Conservation (phyloP, 2,888 invertebrate species). For the Limnephilus lunatus region DNA sequence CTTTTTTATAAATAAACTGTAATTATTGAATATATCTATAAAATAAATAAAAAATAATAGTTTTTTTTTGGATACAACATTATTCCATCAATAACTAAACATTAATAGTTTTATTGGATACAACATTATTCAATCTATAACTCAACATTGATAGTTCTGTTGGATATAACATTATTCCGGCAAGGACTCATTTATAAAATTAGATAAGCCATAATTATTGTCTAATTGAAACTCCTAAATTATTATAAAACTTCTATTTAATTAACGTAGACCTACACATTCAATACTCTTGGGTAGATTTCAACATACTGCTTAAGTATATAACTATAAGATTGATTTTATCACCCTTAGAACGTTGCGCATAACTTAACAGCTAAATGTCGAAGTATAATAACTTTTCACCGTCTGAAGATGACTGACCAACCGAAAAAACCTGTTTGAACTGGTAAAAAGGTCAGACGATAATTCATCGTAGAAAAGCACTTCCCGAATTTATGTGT, state of each 20-base stretch:
- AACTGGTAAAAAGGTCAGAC: background rate
- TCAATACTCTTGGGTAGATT: background rate
- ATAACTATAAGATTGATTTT: background rate
- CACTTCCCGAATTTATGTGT: background rate
- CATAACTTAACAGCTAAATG: background rate
- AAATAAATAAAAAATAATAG: too few species aligned
- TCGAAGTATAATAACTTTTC: background rate
- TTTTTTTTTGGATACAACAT: too few species aligned
- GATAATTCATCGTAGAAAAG: background rate
- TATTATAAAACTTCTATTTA: background rate
- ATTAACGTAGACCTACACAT: background rate
- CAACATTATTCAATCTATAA: too few species aligned
- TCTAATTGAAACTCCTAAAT: background rate
- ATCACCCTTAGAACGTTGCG: constrained; percentile 4
- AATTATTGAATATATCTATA: too few species aligned
- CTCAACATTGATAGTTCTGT: too few species aligned
- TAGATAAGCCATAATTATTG: too few species aligned
- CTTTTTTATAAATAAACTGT: too few species aligned
- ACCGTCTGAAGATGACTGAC: constrained; percentile 13
- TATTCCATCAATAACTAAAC: too few species aligned
- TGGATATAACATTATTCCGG: too few species aligned
- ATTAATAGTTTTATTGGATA: too few species aligned
- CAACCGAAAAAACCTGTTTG: constrained; percentile 12
- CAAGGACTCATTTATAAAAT: too few species aligned
- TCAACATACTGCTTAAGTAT: background rate